Evolutionary conservation across 2,888 invertebrate genomes (phyloP), one percentile per base, ranked within the genome.

Genomic region (Malacosoma neustria): DNA sequence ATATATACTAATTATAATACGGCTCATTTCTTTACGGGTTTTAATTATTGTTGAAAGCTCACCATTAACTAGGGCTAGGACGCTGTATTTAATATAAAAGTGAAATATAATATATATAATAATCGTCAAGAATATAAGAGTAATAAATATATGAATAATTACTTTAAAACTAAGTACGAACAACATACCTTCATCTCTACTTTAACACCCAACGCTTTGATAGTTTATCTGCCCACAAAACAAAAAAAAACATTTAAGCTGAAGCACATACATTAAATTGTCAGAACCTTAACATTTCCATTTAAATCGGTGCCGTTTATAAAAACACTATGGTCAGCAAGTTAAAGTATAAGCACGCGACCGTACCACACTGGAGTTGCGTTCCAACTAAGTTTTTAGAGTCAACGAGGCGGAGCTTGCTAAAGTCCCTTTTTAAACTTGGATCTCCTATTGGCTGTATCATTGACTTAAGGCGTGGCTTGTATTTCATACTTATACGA

Each of bases 181-280:
- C 9, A 12, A 49, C 72, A 64, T 50, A 79, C 81, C 81, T 81
- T 81, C 81, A 81, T 81, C 54, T 80, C 77, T 55, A 69, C 45
- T 54, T 76, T 76, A 42, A 74, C 71, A 50, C 65, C 68, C 66
- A 75, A 70, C 79, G 77, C 75, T 61, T 71, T 73, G 70, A 46
- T 44, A 45, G 42, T 50, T 49, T 42, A 53, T 47, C 43, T 42
- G 49, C 48, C 49, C 66, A 72, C 69, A 59, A 61, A 62, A 66
- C 57, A 61, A 63, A 69, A 54, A 56, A 58, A 57, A 56, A 54
- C 55, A 46, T 53, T 56, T 55, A 61, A 49, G 40, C 39, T 33
- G 7, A 35, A 38, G 40, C 46, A 43, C 38, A 41, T 45, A 37
- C 30, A 31, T 15, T 33, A 38, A 4, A 22, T 22, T 7, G 29